Evolutionary conservation across 2,888 invertebrate species (phyloP).

Genomic region (Steromphala cineraria): DNA sequence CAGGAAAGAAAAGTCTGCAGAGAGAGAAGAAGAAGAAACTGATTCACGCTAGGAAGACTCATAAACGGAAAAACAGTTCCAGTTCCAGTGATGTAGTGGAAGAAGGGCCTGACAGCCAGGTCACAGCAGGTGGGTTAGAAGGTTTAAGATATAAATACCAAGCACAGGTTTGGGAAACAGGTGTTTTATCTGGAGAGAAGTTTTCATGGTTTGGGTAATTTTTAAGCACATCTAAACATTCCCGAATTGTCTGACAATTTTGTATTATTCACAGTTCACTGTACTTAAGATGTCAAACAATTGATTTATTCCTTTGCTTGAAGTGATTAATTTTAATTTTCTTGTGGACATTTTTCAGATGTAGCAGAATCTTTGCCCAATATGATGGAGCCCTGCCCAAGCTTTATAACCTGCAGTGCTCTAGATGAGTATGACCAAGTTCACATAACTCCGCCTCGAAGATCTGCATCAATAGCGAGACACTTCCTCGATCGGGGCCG

Average conservation of each 20-base stretch:
- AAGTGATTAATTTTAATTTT: no score
- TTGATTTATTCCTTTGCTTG: no score
- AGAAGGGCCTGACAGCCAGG: background rate
- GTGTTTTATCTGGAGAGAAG: no score
- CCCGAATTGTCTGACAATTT: no score
- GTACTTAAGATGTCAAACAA: no score
- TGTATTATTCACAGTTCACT: no score
- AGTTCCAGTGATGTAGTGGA: slow-evolving; percentile 14
- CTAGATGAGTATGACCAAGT: background rate
- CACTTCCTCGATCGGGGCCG: slow-evolving; percentile 9
- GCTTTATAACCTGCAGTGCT: background rate
- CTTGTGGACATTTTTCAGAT: background rate
- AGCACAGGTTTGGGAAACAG: no score
- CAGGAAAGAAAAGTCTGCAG: background rate
- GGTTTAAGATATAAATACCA: no score
- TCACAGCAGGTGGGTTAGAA: no score
- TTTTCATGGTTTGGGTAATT: no score
- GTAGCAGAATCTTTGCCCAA: background rate
- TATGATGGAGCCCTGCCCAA: background rate
- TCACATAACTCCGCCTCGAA: background rate
- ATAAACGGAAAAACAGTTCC: slow-evolving; percentile 1
- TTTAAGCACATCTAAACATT: no score
- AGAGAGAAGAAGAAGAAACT: slow-evolving; percentile 25
- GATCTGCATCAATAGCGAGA: background rate
- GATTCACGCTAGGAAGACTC: slow-evolving; percentile 16